Evolutionary conservation across 2,113 vertebrate genomes (phyloP), one percentile per base, ranked within the genome.

Genomic region (Rattus norvegicus): DNA sequence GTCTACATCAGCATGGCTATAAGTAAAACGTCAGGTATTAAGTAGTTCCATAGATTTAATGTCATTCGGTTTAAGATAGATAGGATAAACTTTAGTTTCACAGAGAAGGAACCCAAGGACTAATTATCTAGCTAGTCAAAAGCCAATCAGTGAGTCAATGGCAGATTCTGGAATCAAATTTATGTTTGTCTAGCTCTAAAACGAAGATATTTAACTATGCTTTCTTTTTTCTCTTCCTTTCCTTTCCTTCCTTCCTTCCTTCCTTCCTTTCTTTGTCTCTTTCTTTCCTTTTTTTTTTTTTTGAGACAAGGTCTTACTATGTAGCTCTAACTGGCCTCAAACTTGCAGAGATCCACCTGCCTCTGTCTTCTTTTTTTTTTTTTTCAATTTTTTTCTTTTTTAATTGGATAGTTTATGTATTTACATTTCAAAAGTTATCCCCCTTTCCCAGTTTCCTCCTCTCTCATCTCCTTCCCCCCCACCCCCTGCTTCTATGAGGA

Each of bases 31-130:
- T 54, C 80, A 70, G 7, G 7, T 61, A 72, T 89, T 67, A 93
- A 91, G 52, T 76, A 63, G 19, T 30, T 88, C 19, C 28, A 39
- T 59, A 76, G 81, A 77, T 94, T 94, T 92, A 73, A 75, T 79
- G n/a, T 70, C 67, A 90, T 84, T 26, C 28, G 39, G 10, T 69
- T 56, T 70, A 92, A 96, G 43, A 49, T 61, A 86, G 49, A 17
- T 36, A 39, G n/a, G 28, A 67, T 47, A 67, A 52, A 33, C 9
- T 76, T 19, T 39, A 5, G 20, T 75, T 63, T 61, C 28, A 63
- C 56, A 63, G 72, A 61, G 39, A 63, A 63, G 56, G 56, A 75
- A 54, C 14, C 33, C 47, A 95, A 90, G 72, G 10, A 65, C 92
- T 85, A 65, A 12, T 92, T 93, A 81, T 39, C 89, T 89, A 79